Evolutionary conservation across 2,113 vertebrate species (phyloP).

Genomic region (Lophochroa leadbeateri): DNA sequence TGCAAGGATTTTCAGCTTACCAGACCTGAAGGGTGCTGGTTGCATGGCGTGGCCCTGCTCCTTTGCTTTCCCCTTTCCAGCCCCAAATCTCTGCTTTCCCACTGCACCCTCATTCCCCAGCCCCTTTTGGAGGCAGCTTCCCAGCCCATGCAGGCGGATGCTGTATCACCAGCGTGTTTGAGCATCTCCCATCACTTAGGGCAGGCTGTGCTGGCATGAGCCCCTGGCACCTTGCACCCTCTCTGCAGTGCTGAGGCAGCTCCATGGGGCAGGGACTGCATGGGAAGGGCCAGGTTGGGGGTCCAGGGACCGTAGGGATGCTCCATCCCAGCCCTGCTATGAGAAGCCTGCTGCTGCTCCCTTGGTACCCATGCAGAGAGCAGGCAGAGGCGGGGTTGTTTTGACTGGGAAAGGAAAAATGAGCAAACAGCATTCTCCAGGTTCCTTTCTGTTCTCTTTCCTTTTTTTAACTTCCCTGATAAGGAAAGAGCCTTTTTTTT

Average conservation of each 20-base stretch:
- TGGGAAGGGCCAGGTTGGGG: background rate
- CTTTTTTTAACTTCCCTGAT: background rate
- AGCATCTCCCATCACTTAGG: background rate
- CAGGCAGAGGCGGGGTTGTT: slow-evolving; percentile 18
- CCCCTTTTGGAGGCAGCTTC: background rate
- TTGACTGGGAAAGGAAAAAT: slow-evolving; percentile 47
- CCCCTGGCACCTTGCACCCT: accelerated
- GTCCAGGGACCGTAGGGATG: too few relatives aligned
- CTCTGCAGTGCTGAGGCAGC: accelerated
- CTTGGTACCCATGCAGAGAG: accelerated
- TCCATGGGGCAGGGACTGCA: accelerated
- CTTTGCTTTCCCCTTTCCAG: background rate
- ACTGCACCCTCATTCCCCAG: accelerated
- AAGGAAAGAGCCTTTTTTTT: background rate
- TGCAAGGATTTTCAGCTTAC: background rate
- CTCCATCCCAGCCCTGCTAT: background rate
- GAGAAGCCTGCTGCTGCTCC: background rate
- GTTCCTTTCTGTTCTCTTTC: background rate
- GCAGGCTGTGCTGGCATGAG: accelerated
- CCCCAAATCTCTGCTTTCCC: background rate
- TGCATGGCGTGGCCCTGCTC: background rate
- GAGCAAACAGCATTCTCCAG: slow-evolving; percentile 8
- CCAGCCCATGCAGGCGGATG: accelerated
- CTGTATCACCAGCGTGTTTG: accelerated
- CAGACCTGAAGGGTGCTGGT: background rate